These are phyloP conservation scores for Orthosia cruda DNA, from an alignment of 2,888 invertebrate species.

Conservation along the genomic window DNA sequence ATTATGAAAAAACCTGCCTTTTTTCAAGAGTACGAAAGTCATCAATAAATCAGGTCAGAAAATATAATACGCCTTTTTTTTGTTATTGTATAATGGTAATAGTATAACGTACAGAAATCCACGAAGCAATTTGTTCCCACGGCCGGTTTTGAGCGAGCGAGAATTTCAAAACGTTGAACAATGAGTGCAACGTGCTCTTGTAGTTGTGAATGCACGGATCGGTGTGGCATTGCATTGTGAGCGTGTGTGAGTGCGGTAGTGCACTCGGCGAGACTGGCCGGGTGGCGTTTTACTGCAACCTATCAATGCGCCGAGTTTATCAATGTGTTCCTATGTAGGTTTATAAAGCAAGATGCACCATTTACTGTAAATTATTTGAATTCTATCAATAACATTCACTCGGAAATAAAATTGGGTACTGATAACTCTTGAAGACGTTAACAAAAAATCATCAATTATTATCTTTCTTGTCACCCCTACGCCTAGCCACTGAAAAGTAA, in stretches of 20 bases:
- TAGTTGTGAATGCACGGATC: slow-evolving; percentile 73
- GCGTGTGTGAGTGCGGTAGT: slow-evolving; percentile 70
- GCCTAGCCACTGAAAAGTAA: not conserved
- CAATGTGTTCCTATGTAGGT: slow-evolving; percentile 47
- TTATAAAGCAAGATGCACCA: slow-evolving; percentile 30
- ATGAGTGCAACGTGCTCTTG: slow-evolving; percentile 82
- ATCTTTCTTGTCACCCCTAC: not conserved
- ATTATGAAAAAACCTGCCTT: not conserved
- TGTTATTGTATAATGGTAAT: slow-evolving; percentile 43
- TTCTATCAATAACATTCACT: slow-evolving; percentile 22
- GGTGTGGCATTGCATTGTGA: slow-evolving; percentile 70
- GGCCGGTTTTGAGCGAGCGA: slow-evolving; percentile 83
- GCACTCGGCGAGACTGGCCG: slow-evolving; percentile 61
- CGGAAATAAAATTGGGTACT: slow-evolving; percentile 11
- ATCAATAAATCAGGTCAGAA: slow-evolving; percentile 21
- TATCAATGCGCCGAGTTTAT: slow-evolving; percentile 62
- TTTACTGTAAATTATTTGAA: slow-evolving; percentile 36
- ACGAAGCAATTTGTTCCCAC: slow-evolving; percentile 83
- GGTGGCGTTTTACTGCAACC: slow-evolving; percentile 58
- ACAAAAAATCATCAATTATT: not conserved
- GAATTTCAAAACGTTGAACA: slow-evolving; percentile 89
- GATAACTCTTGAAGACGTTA: slow-evolving; percentile 22
- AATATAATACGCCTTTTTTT: slow-evolving; percentile 28
- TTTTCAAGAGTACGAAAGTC: not conserved
- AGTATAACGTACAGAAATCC: slow-evolving; percentile 66